Percentiles rank a stretch among this genome's conserved stretches.
phyloP scores from a whole-genome alignment of 2,113 vertebrate species.

The Rhea pennata region DNA sequence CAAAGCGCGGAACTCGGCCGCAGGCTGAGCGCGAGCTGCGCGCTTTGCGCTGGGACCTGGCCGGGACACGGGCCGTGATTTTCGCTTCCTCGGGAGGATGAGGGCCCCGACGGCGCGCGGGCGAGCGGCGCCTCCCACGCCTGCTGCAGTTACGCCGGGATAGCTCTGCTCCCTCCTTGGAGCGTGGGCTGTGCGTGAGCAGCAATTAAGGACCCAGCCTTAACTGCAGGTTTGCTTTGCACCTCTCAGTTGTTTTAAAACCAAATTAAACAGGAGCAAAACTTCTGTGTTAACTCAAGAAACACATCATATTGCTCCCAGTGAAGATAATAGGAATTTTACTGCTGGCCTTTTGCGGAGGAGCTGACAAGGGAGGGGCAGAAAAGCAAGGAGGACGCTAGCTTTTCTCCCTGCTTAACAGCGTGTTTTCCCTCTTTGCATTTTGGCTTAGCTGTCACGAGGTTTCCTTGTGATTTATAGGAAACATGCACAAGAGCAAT shows the following conservation, averaged over 20 bases:
- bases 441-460: neutral
- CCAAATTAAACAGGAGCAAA: neutral
- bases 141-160: accelerated
- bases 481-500: neutral
- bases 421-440: neutral
- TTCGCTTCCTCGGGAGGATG: neutral
- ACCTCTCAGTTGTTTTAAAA: neutral
- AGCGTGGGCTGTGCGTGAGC: accelerated
- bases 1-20: accelerated
- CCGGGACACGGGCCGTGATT: neutral
- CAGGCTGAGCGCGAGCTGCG: neutral
- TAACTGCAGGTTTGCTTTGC: neutral
- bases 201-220: neutral
- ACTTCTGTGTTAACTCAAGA: neutral
- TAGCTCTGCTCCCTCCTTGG: neutral
- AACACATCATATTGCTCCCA: neutral
- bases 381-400: neutral
- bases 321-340: neutral
- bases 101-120: neutral
- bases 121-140: neutral
- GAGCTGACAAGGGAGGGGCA: neutral
- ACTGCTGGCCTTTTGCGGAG: neutral
- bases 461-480: neutral
- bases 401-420: neutral
- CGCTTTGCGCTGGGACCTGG: neutral